These are phyloP conservation scores for Papilio machaon DNA, from an alignment of 1,140 invertebrate species.

Conservation along the genomic window DNA sequence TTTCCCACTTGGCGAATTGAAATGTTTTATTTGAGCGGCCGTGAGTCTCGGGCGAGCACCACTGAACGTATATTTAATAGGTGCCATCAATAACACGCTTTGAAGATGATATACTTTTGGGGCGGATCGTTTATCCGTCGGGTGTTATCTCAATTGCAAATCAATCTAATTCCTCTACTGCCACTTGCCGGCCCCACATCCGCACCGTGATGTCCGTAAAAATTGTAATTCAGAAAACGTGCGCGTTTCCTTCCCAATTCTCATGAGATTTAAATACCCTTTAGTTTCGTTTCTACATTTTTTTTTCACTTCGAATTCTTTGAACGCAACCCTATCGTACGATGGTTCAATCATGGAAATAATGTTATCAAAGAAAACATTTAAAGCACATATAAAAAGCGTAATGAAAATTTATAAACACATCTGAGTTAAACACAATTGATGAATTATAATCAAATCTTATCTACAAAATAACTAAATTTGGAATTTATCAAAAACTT, in stretches of 20 bases:
- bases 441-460: constrained; percentile 57
- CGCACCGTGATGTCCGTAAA: constrained; percentile 45
- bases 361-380: constrained; percentile 58
- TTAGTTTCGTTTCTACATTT: constrained; percentile 40
- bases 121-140: constrained; percentile 67
- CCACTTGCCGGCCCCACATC: constrained; percentile 53
- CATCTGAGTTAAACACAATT: constrained; percentile 66
- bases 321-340: neutral
- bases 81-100: constrained; percentile 79
- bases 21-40: constrained; percentile 76
- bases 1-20: constrained; percentile 73
- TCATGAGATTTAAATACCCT: constrained; percentile 46
- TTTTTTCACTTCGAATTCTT: constrained; percentile 28
- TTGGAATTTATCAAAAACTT: constrained; percentile 52
- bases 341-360: constrained; percentile 76
- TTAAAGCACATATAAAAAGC: constrained; percentile 77
- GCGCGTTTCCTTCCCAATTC: constrained; percentile 59
- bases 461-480: constrained; percentile 53
- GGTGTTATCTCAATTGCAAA: constrained; percentile 81
- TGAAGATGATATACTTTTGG: constrained; percentile 74
- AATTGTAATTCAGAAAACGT: constrained; percentile 69
- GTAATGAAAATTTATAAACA: constrained; percentile 64
- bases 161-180: constrained; percentile 74
- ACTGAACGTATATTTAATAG: constrained; percentile 81
- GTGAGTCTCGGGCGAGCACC: constrained; percentile 53